Evolutionary conservation across 2,797 vertebrate genomes (phyloP), one percentile per base, ranked within the genome.

Genomic region (Acrossocheilus wenchowensis): DNA sequence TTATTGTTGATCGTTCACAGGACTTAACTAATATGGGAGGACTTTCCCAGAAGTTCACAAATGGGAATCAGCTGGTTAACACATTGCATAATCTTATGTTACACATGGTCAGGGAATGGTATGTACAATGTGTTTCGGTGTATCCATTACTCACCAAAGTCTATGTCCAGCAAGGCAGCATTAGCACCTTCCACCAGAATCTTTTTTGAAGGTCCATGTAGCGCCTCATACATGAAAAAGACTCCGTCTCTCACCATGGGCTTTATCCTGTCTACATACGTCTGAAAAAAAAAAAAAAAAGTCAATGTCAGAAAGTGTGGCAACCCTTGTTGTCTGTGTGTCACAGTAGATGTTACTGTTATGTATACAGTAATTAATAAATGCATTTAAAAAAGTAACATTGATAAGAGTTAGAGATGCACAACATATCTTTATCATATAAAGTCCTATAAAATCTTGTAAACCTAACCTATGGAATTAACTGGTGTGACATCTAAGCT

Each of bases 111-210:
- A 75, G 57, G 62, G 57, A 84, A 80, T 75, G 78, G 45, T 73
- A 41, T 26, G 17, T 81, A 9, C 72, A 45, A 3, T 81, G 17
- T 36, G n/a, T 78, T 48, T 78, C 6, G 2, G 10, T 74, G 79
- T 82, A 36, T 54, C 48, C 17, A 78, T 75, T 75, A 87, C 98
- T 94, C 93, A 99, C 98, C 98, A 90, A 99, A 99, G 94, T 99
- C 98, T 79, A 99, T 99, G 94, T 99, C 98, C 91, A 99, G 93
- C 23, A 99, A 94, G 0, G 98, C 97, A 80, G 98, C 98, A 77
- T 99, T 99, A 91, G 98, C 98, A 85, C 98, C 98, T 93, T 99
- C 98, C 91, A 99, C 98, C 92, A 99, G 94, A 92, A 99, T 99
- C 91, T 97, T 99, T 95, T 98, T 97, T 21, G 97, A 95, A 82